These are phyloP conservation scores for Microtus montanus DNA, from an alignment of 2,113 vertebrate genomes.

Conservation along the genomic window DNA sequence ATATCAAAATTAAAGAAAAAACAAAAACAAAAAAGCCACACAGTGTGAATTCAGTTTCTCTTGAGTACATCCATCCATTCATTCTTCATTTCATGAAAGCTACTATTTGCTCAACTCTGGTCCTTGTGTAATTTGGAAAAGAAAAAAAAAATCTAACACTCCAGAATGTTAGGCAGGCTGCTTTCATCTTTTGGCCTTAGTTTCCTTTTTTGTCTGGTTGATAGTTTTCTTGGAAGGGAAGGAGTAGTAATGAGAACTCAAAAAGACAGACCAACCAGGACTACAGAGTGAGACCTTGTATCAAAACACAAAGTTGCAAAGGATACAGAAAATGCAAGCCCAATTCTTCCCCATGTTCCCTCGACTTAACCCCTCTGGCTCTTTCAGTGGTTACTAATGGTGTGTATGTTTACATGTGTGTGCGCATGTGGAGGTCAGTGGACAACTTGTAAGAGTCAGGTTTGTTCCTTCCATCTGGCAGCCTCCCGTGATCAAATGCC, in stretches of 20 bases:
- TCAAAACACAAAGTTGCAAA: background rate
- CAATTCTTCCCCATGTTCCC: no score
- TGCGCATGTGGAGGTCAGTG: no score
- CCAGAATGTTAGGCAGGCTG: background rate
- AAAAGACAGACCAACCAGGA: background rate
- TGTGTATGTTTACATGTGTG: background rate
- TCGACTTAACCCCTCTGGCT: background rate
- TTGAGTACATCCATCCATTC: background rate
- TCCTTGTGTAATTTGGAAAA: background rate
- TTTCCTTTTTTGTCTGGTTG: slow-evolving; percentile 19
- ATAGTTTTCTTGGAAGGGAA: background rate
- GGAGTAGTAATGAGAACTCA: background rate
- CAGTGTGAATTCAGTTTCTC: background rate
- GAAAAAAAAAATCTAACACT: background rate
- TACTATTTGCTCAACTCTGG: background rate
- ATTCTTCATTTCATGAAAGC: background rate
- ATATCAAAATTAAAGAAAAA: background rate
- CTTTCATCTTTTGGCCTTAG: background rate
- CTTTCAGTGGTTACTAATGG: background rate
- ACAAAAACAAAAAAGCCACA: background rate
- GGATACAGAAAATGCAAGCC: background rate
- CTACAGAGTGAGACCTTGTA: background rate
- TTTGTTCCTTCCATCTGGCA: background rate
- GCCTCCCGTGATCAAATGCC: background rate
- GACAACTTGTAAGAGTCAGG: background rate